Base-by-base conservation (phyloP, 30 jellyfish, hydroid and myxozoan genomes). In the Sanderia malayensis region DNA sequence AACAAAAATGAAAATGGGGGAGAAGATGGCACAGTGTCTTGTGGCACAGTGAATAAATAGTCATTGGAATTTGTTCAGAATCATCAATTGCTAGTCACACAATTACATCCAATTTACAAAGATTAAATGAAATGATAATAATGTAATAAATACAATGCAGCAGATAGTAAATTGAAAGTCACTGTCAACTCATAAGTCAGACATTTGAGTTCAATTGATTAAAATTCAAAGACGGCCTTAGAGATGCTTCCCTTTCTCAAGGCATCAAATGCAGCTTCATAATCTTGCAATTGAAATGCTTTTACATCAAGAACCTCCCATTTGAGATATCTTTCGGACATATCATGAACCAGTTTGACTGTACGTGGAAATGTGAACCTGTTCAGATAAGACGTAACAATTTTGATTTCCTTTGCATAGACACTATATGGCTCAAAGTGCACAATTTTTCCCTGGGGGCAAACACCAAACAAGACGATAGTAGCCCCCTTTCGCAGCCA, bases 401-500 rank as follows among this genome's bases (percentile, higher is more conserved):
- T 55, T 59, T 58, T 80, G 2, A 87, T 61, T 26, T 81, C 96
- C 28, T 87, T 87, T 4, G 81, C 84, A 44, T 80, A 87, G 32
- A 87, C 88, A 13, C 64, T 62, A 44, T 46, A 87, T 2, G 94
- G 92, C 70, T 87, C 96, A 47, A 87, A 80, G 65, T 68, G 65
- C 49, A 87, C 92, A 19, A 31, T 58, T 2, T 33, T 49, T 1
- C 94, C 94, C 69, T 87, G 74, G 11, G 87, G 89, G 70, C 94
- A 87, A 61, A 80, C 91, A n/a, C 96, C 96, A 74, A 80, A 87
- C 23, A 87, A 68, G 22, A 87, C 94, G 18, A 87, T 78, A 1
- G 94, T 81, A 31, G 94, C 94, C 25, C 96, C 96, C 57, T 58
- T 80, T 37, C 96, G 62, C 15, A 81, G 76, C 95, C 96, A 87